Evolutionary conservation across 2,797 vertebrate species (phyloP).

Genomic region (Parauchenoglanis punctatus): DNA sequence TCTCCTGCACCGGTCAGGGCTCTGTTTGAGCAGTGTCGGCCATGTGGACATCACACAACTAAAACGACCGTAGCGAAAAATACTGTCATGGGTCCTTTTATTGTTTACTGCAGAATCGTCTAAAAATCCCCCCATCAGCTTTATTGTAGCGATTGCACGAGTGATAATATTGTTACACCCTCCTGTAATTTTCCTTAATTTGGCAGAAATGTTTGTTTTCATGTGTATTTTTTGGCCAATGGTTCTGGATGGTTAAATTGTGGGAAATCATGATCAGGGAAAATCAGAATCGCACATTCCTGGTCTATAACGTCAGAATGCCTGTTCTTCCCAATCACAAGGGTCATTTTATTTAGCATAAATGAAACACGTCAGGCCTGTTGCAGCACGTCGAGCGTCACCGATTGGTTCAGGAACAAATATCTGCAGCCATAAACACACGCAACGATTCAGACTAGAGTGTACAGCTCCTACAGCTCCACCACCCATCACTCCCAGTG

Average conservation of each 20-base stretch:
- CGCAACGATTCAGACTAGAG: not conserved
- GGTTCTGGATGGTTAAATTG: not conserved
- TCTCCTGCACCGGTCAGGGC: too few relatives aligned
- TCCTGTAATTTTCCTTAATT: not conserved
- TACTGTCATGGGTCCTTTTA: too few relatives aligned
- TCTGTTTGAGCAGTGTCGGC: too few relatives aligned
- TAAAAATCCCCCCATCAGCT: too few relatives aligned
- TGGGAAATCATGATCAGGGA: not conserved
- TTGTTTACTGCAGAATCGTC: too few relatives aligned
- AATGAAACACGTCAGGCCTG: not conserved
- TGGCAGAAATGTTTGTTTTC: not conserved
- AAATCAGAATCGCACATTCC: not conserved
- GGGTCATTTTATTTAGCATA: not conserved
- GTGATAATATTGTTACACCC: too few relatives aligned
- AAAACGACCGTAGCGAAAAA: too few relatives aligned
- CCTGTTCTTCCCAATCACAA: not conserved
- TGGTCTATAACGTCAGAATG: not conserved
- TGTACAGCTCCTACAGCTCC: not conserved
- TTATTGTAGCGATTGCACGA: too few relatives aligned
- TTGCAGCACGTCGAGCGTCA: not conserved
- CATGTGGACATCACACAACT: too few relatives aligned
- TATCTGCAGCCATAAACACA: not conserved
- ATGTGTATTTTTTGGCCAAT: not conserved
- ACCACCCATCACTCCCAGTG: not conserved
- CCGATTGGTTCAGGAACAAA: not conserved